Percentiles rank a stretch among this genome's conserved stretches.
Conservation (phyloP, 2,888 invertebrate species). For the Abrostola triplasia region DNA sequence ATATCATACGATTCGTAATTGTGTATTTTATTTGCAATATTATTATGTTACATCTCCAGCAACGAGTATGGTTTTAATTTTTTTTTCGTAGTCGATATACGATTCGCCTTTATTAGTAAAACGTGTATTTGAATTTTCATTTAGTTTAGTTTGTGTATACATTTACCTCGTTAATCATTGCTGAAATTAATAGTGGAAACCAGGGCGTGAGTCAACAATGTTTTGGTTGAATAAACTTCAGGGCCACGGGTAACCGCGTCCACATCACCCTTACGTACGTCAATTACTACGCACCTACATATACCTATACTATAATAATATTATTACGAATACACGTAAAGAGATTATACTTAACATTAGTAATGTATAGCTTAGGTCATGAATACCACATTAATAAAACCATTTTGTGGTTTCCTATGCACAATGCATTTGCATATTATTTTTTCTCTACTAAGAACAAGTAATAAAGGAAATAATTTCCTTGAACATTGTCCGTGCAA, state of each 20-base stretch:
- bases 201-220: slow-evolving; percentile 52
- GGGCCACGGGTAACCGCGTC: slow-evolving; percentile 43
- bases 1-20: slow-evolving; percentile 40
- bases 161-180: slow-evolving; percentile 33
- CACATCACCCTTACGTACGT: slow-evolving; percentile 44
- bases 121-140: neutral
- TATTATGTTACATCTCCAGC: neutral
- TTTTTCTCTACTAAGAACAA: slow-evolving; percentile 20
- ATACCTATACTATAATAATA: slow-evolving; percentile 24
- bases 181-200: slow-evolving; percentile 37
- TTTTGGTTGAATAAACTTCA: slow-evolving; percentile 58
- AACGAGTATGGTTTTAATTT: neutral
- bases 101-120: neutral
- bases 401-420: slow-evolving; percentile 36
- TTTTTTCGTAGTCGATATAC: neutral
- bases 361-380: slow-evolving; percentile 49
- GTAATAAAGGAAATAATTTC: slow-evolving; percentile 36
- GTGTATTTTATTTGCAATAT: slow-evolving; percentile 25
- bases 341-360: slow-evolving; percentile 23
- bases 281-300: slow-evolving; percentile 37
- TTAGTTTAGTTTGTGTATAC: neutral
- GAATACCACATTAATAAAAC: slow-evolving; percentile 20
- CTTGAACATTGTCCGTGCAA: slow-evolving; percentile 6
- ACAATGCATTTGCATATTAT: slow-evolving; percentile 29
- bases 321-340: neutral